A percentile compares a stretch with the other conserved stretches of the same genome.
phyloP scores from a whole-genome alignment of 1,140 invertebrate species.

The Ylistrum balloti region DNA sequence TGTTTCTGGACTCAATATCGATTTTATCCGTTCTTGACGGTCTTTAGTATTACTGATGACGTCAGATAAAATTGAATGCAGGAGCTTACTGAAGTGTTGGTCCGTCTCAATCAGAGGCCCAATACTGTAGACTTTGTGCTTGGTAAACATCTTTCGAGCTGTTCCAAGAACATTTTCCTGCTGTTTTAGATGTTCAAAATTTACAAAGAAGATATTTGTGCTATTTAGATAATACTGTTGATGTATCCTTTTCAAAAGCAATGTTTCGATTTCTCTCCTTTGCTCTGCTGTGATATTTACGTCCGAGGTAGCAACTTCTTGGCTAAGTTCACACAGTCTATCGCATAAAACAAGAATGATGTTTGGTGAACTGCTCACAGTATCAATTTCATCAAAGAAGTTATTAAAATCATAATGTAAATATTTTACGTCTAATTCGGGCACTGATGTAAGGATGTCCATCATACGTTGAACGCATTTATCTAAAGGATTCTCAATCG shows the following conservation, averaged over 20 bases:
- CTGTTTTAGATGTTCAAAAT: neutral
- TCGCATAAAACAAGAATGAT: neutral
- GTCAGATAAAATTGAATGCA: conserved; percentile 5
- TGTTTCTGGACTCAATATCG: neutral
- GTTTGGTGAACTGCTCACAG: neutral
- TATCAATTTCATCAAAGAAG: neutral
- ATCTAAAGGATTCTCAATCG: neutral
- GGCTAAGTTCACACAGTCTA: neutral
- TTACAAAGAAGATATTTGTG: neutral
- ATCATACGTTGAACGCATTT: neutral
- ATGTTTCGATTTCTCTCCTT: neutral
- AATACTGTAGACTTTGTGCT: neutral
- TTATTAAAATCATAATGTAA: neutral
- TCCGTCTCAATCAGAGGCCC: neutral
- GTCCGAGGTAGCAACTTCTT: neutral
- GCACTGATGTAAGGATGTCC: neutral
- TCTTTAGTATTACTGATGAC: neutral
- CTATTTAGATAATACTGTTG: neutral
- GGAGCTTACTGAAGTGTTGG: neutral
- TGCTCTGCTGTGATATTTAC: neutral
- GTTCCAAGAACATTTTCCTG: neutral
- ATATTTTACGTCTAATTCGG: neutral
- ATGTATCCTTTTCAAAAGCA: neutral
- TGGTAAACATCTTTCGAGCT: neutral
- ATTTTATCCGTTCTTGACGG: neutral